phyloP scores from a whole-genome alignment of 2,888 invertebrate species.

The Microdon myrmicae region DNA sequence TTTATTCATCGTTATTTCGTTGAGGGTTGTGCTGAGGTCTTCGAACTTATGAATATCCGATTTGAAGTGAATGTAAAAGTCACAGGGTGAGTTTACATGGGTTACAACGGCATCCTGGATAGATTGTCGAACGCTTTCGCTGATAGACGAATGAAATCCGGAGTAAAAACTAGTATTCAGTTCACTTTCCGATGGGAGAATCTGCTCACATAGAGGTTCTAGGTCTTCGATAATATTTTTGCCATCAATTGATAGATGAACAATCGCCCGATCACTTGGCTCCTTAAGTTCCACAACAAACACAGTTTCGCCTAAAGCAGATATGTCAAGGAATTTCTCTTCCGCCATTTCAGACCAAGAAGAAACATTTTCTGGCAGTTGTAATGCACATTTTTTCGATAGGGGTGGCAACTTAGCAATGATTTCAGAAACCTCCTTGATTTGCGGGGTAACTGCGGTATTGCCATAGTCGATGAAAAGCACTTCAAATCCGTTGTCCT shows the following conservation, averaged over 20 bases:
- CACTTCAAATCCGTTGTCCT: constrained; percentile 72
- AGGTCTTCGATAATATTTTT: constrained; percentile 74
- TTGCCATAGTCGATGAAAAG: constrained; percentile 78
- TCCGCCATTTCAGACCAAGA: constrained; percentile 76
- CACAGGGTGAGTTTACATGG: constrained; percentile 77
- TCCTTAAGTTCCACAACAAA: constrained; percentile 76
- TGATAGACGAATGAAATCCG: constrained; percentile 51
- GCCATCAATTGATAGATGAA: constrained; percentile 72
- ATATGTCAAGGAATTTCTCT: constrained; percentile 74
- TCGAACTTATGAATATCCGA: constrained; percentile 70
- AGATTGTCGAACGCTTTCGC: constrained; percentile 47
- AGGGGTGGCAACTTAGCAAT: constrained; percentile 71
- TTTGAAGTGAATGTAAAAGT: constrained; percentile 82
- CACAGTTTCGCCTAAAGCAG: constrained; percentile 76
- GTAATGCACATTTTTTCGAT: constrained; percentile 73
- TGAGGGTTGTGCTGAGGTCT: constrained; percentile 65
- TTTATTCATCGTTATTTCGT: constrained; percentile 38
- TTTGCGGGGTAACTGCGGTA: constrained; percentile 70
- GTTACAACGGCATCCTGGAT: constrained; percentile 72
- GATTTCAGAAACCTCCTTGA: constrained; percentile 72
- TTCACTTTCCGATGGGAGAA: constrained; percentile 51
- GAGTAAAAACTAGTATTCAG: constrained; percentile 53
- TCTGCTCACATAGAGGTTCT: constrained; percentile 68
- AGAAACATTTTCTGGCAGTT: constrained; percentile 70
- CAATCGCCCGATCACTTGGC: constrained; percentile 73